Percentiles rank a stretch among this genome's conserved stretches.
Evolutionary conservation across 2,888 invertebrate genomes (phyloP).

Genomic region (Amitus sp.): DNA sequence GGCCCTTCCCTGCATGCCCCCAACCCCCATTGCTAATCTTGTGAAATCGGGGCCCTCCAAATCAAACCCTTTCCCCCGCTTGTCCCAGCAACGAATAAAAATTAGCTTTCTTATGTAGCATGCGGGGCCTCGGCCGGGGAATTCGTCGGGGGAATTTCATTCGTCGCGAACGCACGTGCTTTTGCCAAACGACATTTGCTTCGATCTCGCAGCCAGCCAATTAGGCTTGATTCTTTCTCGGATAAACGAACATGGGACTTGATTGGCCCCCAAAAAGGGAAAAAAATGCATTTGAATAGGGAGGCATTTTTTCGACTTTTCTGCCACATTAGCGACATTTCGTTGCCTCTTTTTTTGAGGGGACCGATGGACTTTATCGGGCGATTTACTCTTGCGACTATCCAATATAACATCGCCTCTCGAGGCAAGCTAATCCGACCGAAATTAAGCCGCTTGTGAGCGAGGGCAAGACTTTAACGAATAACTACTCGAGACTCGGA

Average conservation of each 20-base stretch:
- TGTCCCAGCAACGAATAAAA: slow-evolving; percentile 41
- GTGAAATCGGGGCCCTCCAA: slow-evolving; percentile 38
- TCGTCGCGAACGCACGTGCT: slow-evolving; percentile 32
- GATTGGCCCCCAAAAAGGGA: too few relatives aligned
- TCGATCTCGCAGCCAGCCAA: background rate
- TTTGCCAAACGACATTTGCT: slow-evolving; percentile 14
- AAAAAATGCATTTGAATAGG: too few relatives aligned
- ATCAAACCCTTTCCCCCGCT: slow-evolving; percentile 47
- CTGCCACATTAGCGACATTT: slow-evolving; percentile 7
- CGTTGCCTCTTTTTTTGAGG: too few relatives aligned
- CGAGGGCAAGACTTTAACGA: slow-evolving; percentile 48
- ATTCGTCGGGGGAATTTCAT: slow-evolving; percentile 24
- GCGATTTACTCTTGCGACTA: slow-evolving; percentile 28
- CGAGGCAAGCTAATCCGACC: slow-evolving; percentile 50
- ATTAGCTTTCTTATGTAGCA: slow-evolving; percentile 38
- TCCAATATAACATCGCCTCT: slow-evolving; percentile 32
- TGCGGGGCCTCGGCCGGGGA: slow-evolving; percentile 19
- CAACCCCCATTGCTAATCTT: slow-evolving; percentile 36
- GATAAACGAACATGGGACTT: background rate
- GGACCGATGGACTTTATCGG: slow-evolving; percentile 33
- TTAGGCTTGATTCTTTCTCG: background rate
- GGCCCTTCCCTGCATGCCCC: slow-evolving; percentile 48
- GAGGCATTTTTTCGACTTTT: slow-evolving; percentile 23
- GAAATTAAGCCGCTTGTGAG: slow-evolving; percentile 53
- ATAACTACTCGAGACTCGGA: slow-evolving; percentile 41